Conservation (phyloP, 2,797 vertebrate genomes). For the Pogoniulus pusillus region DNA sequence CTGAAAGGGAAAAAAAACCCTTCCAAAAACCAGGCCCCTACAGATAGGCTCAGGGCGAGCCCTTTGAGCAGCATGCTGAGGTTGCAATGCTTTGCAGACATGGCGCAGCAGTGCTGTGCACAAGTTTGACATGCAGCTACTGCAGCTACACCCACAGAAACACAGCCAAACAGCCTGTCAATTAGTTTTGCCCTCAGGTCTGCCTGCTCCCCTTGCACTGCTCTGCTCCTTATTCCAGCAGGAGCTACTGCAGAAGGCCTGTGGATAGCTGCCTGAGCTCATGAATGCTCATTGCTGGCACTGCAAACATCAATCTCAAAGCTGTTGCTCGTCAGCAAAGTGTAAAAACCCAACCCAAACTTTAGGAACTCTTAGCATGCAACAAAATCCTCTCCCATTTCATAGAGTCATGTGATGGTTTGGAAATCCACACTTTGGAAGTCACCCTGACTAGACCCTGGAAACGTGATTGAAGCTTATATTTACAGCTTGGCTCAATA, state of each 20-base stretch:
- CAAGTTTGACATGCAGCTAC: neutral
- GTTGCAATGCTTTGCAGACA: neutral
- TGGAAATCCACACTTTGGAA: no score
- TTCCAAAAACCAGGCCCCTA: neutral
- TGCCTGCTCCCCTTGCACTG: neutral
- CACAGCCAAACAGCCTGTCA: constrained; percentile 1
- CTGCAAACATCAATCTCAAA: neutral
- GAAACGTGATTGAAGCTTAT: no score
- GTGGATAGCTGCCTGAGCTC: neutral
- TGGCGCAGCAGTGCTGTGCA: neutral
- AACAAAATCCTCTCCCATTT: neutral
- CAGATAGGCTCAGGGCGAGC: neutral
- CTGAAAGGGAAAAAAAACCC: neutral
- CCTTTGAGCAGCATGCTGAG: neutral
- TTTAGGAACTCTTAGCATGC: neutral
- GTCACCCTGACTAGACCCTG: no score
- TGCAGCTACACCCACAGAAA: neutral
- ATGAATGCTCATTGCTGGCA: neutral
- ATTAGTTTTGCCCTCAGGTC: neutral
- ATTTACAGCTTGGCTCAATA: no score
- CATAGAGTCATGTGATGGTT: no score
- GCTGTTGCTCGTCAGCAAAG: neutral
- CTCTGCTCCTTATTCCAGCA: neutral
- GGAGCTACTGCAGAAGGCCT: neutral
- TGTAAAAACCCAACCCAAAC: fast-evolving